Conservation (phyloP, 2,888 invertebrate genomes). For the Tineola bisselliella region DNA sequence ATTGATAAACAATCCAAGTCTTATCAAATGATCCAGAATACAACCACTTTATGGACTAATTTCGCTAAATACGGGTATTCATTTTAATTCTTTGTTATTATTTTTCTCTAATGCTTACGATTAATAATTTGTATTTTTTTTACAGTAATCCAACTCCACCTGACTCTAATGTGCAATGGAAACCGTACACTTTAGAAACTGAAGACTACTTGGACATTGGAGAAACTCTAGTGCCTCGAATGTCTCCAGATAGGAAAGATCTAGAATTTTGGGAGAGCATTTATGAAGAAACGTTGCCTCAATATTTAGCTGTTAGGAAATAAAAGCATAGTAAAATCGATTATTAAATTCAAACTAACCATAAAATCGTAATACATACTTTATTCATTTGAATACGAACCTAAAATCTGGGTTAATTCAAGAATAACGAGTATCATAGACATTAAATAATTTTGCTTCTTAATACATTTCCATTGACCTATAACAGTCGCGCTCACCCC, state of each 20-base stretch:
- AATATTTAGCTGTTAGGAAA: not conserved
- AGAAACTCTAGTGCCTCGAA: conserved; percentile 26
- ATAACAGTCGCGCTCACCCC: not conserved
- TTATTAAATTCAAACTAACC: too few relatives aligned
- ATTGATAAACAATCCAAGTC: conserved; percentile 23
- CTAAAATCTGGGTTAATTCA: too few relatives aligned
- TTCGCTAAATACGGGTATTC: conserved; percentile 44
- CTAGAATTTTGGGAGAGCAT: conserved; percentile 35
- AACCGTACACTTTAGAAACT: conserved; percentile 26
- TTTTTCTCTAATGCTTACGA: too few relatives aligned
- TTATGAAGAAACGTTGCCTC: conserved; percentile 26
- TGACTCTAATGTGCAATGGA: conserved; percentile 30
- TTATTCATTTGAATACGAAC: too few relatives aligned
- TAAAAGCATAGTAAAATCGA: too few relatives aligned
- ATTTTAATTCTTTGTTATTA: not conserved
- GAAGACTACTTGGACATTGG: conserved; percentile 33
- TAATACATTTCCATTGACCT: not conserved
- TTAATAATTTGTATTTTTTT: not conserved
- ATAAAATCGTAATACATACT: too few relatives aligned
- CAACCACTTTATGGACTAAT: conserved; percentile 42
- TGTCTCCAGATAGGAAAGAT: conserved; percentile 22
- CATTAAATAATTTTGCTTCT: too few relatives aligned
- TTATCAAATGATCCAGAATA: conserved; percentile 30
- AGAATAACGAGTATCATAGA: too few relatives aligned
- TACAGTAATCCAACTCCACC: conserved; percentile 42